These are phyloP conservation scores for Himalopsyche kuldschensis DNA, from an alignment of 2,888 invertebrate genomes.

Conservation along the genomic window DNA sequence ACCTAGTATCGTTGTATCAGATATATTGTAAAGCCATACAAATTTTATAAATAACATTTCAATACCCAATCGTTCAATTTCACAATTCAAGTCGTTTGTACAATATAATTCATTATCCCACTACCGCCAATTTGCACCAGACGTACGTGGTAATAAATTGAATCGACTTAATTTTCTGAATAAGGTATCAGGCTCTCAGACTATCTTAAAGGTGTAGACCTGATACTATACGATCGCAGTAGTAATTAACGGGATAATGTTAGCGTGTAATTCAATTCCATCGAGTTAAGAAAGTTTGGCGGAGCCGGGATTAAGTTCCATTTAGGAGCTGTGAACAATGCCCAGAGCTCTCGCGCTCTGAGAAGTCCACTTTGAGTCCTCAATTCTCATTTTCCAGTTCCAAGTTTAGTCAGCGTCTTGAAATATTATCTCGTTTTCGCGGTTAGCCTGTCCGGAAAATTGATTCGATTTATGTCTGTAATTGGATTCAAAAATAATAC, in stretches of 20 bases:
- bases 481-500: background rate
- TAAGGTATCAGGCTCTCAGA: background rate
- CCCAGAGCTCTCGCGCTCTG: background rate
- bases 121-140: too few relatives aligned
- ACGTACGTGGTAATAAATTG: too few relatives aligned
- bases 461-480: background rate
- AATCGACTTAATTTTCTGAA: too few relatives aligned
- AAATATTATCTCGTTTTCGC: background rate
- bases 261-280: constrained; percentile 4
- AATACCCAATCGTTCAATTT: too few relatives aligned
- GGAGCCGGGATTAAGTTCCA: background rate
- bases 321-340: background rate
- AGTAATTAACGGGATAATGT: background rate
- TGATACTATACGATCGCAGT: background rate
- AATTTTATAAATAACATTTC: too few relatives aligned
- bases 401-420: background rate
- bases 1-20: too few relatives aligned
- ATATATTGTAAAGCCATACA: too few relatives aligned
- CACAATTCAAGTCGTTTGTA: too few relatives aligned
- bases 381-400: background rate
- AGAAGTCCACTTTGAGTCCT: background rate
- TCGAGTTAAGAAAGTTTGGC: background rate
- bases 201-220: background rate
- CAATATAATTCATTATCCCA: too few relatives aligned
- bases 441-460: background rate